phyloP scores from a whole-genome alignment of 2,113 vertebrate genomes.

The Haemorhous mexicanus region DNA sequence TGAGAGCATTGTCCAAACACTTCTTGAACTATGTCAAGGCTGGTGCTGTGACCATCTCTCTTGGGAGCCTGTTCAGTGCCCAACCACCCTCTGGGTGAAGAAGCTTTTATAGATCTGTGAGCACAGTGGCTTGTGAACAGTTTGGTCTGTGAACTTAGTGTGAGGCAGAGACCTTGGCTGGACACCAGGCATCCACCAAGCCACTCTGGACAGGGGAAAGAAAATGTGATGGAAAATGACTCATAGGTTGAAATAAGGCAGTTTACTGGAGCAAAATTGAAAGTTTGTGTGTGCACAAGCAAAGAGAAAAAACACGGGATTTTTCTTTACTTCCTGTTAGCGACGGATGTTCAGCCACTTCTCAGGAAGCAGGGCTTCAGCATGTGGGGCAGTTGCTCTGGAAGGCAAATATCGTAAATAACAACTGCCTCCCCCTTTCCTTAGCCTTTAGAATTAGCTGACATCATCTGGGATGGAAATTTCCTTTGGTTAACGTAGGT shows the following conservation, averaged over 20 bases:
- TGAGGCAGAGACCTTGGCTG: background rate
- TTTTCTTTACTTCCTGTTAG: background rate
- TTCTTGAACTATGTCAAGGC: background rate
- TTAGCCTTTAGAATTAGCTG: background rate
- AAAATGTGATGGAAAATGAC: background rate
- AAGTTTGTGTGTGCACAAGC: accelerated
- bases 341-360: background rate
- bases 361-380: background rate
- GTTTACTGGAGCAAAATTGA: background rate
- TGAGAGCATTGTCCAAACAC: background rate
- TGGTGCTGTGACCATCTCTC: background rate
- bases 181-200: background rate
- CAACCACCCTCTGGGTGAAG: background rate
- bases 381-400: accelerated
- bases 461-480: background rate
- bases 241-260: background rate
- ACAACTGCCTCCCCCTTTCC: background rate
- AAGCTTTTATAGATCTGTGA: background rate
- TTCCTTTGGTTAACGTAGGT: no score
- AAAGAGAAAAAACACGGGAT: background rate
- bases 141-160: background rate
- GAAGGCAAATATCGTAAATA: background rate
- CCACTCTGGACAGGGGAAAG: background rate
- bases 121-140: background rate
- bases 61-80: background rate